These are phyloP conservation scores for Vidua chalybeata DNA, from an alignment of 2,113 vertebrate species.

Conservation along the genomic window DNA sequence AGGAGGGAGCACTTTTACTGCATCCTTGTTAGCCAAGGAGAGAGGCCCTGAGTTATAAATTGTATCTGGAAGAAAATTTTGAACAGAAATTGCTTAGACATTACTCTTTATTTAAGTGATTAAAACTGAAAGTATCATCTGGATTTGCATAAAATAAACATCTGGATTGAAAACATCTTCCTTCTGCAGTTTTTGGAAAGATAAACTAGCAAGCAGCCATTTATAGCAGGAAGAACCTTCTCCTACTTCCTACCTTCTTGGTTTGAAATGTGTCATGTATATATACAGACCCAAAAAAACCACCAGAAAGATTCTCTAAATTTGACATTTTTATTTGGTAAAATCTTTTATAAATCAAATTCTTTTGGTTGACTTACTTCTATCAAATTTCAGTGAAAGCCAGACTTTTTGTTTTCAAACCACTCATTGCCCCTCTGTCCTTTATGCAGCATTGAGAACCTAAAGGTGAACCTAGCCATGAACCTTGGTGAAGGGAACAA, in stretches of 20 bases:
- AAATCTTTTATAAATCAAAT: not conserved
- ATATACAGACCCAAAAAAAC: not conserved
- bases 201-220: not conserved
- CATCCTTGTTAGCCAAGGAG: not conserved
- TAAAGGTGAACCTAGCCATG: not conserved
- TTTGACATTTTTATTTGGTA: not conserved
- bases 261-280: not conserved
- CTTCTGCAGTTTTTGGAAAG: not conserved
- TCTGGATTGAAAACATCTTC: slow-evolving; percentile 4
- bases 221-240: not conserved
- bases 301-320: not conserved
- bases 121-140: not conserved
- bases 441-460: not conserved
- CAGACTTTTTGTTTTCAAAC: not conserved
- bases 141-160: slow-evolving; percentile 53
- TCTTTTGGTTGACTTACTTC: not conserved
- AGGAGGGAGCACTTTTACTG: not conserved
- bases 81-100: not conserved
- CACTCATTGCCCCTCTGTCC: not conserved
- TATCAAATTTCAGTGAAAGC: not conserved
- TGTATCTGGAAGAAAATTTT: slow-evolving; percentile 2
- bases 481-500: not conserved
- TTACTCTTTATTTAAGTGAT: slow-evolving; percentile 34
- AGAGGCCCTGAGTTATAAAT: slow-evolving; percentile 2
- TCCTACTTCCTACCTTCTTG: not conserved